Conservation (phyloP, 2,888 invertebrate genomes). For the Thera britannica region DNA sequence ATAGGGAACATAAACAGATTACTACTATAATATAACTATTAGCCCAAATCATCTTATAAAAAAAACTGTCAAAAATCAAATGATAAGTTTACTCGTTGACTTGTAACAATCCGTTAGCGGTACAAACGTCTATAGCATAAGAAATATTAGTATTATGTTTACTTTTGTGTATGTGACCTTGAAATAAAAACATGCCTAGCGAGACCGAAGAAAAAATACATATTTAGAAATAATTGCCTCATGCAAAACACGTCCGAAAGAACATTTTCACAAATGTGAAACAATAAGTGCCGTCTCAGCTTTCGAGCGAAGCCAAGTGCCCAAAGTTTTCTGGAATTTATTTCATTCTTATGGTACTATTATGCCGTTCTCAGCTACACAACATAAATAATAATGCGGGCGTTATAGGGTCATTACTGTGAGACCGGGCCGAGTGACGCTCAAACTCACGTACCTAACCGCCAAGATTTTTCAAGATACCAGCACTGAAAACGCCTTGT, state of each 20-base stretch:
- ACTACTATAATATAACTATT: too few species aligned
- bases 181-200: constrained; percentile 6
- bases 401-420: constrained; percentile 82
- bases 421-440: constrained; percentile 71
- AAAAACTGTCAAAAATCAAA: too few species aligned
- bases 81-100: too few species aligned
- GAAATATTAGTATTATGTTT: neutral
- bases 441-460: constrained; percentile 27
- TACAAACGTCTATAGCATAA: neutral
- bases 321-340: constrained; percentile 80
- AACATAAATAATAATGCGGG: constrained; percentile 83
- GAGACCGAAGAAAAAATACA: constrained; percentile 28
- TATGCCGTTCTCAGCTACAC: constrained; percentile 82
- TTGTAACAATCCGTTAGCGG: neutral
- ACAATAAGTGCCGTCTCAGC: constrained; percentile 76
- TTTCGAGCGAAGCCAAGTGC: constrained; percentile 75
- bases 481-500: constrained; percentile 11
- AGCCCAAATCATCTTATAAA: too few species aligned
- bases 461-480: constrained; percentile 19
- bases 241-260: constrained; percentile 65
- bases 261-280: constrained; percentile 71
- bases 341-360: constrained; percentile 83
- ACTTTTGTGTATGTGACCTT: constrained; percentile 5
- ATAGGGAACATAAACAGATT: too few species aligned
- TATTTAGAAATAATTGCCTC: constrained; percentile 52